Percentiles rank a stretch among this genome's conserved stretches.
Evolutionary conservation across 2,888 invertebrate genomes (phyloP).

Genomic region (Ptilodon capucinus): DNA sequence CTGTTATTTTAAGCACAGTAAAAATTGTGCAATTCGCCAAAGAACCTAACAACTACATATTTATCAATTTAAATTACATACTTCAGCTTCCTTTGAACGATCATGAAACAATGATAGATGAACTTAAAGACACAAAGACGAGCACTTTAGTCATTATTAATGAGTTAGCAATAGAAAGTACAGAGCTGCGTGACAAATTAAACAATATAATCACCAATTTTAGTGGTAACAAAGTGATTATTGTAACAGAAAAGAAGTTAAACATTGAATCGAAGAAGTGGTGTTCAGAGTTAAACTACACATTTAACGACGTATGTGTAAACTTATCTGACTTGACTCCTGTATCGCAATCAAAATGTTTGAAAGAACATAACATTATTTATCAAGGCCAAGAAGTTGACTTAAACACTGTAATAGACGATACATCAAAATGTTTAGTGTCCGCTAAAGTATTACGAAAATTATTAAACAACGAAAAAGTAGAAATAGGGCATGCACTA

Average conservation of each 20-base stretch:
- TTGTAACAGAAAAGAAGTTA: constrained; percentile 31
- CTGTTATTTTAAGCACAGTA: constrained; percentile 32
- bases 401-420: constrained; percentile 29
- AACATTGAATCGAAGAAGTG: constrained; percentile 14
- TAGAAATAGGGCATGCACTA: constrained; percentile 38
- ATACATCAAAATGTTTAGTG: constrained; percentile 26
- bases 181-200: constrained; percentile 28
- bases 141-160: constrained; percentile 36
- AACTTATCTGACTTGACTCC: constrained; percentile 28
- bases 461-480: constrained; percentile 31
- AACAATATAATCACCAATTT: constrained; percentile 26
- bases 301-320: constrained; percentile 25
- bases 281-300: constrained; percentile 9
- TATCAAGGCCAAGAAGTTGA: constrained; percentile 39
- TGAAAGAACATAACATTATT: constrained; percentile 23
- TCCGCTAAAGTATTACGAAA: constrained; percentile 30
- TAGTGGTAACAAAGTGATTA: constrained; percentile 27
- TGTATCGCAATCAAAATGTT: constrained; percentile 29
- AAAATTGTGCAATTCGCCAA: constrained; percentile 39
- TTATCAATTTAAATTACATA: constrained; percentile 44
- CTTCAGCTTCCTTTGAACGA: constrained; percentile 35
- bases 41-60: constrained; percentile 22
- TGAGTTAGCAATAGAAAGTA: constrained; percentile 22
- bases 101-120: constrained; percentile 35
- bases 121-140: constrained; percentile 30